Evolutionary conservation across 2,888 invertebrate species (phyloP), one percentile per base, ranked within the genome.

Genomic region (Plemyria rubiginata): DNA sequence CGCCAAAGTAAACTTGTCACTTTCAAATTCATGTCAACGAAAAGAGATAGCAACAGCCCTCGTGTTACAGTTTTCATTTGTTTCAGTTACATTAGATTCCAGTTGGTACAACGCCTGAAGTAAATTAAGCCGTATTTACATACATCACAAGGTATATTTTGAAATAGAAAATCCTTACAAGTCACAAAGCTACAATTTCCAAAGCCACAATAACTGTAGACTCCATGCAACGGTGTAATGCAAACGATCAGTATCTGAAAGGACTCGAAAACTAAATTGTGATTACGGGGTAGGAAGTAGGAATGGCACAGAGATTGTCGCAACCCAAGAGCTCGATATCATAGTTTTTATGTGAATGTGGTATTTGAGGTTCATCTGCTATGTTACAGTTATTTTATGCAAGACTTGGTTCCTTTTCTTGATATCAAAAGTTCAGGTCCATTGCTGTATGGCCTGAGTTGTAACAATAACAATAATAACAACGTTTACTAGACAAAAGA

Each of bases 211-310:
- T 40, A 40, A 52, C 38, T 13, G 8, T 11, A 16, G 51, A 38
- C 38, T 38, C 16, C 40, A 29, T 51, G 38, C 40, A 54, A 62
- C 56, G 28, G 38, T 49, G 13, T 29, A 67, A 59, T 64, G 29
- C 51, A 61, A 59, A 60, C 56, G 45, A 61, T 61, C 62, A 60
- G 65, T 52, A 63, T 62, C 60, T 62, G 64, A 58, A 64, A 60
- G 45, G 65, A 68, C 73, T 73, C 11, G 73, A 70, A 78, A 79
- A 75, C 71, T 78, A 72, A 72, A 73, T 72, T 74, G 70, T 72
- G 74, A 75, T 75, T 77, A 77, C 71, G 50, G 43, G 54, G 63
- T 62, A 60, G 58, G 60, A 71, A 68, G 63, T 62, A 60, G 58
- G 60, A 71, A 68, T 59, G 51, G 72, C 70, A 75, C 67, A 77